Evolutionary conservation across 2,113 vertebrate genomes (phyloP).

Genomic region (Bos taurus): DNA sequence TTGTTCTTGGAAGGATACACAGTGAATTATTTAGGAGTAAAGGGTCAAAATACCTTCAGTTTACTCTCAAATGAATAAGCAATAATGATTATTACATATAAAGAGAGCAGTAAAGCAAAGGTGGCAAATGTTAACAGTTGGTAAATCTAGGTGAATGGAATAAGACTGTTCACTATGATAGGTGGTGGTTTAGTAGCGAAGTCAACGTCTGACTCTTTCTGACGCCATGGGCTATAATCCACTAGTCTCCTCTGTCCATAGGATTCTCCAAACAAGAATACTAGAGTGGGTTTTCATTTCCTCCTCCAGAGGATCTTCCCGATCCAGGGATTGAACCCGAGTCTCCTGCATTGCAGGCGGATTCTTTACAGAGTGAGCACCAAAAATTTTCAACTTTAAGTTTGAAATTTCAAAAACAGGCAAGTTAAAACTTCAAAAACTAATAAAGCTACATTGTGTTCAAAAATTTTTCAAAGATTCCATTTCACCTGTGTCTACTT

Average conservation of each 20-base stretch:
- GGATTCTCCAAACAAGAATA: background rate
- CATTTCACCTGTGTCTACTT: background rate
- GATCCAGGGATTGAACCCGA: background rate
- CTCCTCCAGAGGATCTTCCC: background rate
- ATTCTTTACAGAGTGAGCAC: background rate
- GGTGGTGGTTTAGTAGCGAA: background rate
- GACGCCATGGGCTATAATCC: background rate
- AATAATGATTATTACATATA: background rate
- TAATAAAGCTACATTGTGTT: background rate
- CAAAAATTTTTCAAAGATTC: background rate
- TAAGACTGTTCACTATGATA: background rate
- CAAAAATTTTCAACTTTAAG: background rate
- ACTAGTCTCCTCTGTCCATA: background rate
- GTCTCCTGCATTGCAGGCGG: background rate
- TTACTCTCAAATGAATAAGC: background rate
- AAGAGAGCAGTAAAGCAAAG: background rate
- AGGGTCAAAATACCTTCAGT: background rate
- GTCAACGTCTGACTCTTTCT: background rate
- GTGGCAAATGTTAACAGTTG: background rate
- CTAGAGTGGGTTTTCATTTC: background rate
- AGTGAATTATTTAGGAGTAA: background rate
- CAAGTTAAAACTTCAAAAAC: background rate
- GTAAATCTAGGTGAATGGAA: background rate
- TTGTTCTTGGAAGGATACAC: background rate
- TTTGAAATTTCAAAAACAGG: background rate